Conservation (phyloP, 92 coral and sea anemone species). For the Hydrozoanthus gracilis region DNA sequence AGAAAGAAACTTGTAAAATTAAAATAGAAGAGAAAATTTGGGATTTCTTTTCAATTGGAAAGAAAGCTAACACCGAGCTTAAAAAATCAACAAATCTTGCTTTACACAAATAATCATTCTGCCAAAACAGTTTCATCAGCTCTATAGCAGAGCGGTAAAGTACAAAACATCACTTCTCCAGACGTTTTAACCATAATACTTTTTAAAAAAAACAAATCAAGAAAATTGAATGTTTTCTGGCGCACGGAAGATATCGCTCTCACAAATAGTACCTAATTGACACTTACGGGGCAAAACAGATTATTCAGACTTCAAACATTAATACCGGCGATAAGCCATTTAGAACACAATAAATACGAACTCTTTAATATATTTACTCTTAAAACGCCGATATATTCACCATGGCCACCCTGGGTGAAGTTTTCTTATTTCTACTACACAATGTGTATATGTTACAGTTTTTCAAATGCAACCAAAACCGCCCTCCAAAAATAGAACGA, state of each 20-base stretch:
- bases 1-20: background rate
- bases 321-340: conserved; percentile 6
- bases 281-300: background rate
- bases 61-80: background rate
- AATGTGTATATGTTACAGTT: background rate
- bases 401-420: background rate
- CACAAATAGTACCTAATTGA: conserved; percentile 5
- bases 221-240: conserved; percentile 17
- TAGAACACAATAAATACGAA: conserved; percentile 30
- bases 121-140: background rate
- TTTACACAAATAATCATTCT: background rate
- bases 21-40: background rate
- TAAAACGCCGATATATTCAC: conserved; percentile 10
- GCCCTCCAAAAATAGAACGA: conserved; percentile 15
- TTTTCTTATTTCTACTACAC: background rate
- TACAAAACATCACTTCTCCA: conserved; percentile 6
- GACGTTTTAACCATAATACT: background rate
- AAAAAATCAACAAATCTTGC: background rate
- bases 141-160: background rate
- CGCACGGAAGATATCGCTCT: background rate
- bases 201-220: conserved; percentile 29
- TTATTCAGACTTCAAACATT: conserved; percentile 5
- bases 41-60: background rate
- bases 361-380: conserved; percentile 18
- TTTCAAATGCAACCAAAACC: background rate